Base-by-base conservation (phyloP, 2,888 invertebrate species). In the Zele albiditarsus region DNA sequence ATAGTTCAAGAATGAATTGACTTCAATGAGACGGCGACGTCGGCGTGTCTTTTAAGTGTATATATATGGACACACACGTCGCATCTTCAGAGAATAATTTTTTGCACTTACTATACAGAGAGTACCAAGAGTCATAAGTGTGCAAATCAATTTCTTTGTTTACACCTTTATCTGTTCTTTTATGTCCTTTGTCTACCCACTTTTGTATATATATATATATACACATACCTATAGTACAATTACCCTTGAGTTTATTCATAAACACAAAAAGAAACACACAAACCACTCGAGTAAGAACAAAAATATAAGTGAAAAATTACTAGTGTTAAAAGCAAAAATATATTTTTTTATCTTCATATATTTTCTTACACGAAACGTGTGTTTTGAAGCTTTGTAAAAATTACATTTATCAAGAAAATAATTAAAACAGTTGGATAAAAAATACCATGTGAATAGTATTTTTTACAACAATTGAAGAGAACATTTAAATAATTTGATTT, bases 31-130 rank as follows among this genome's bases (percentile, higher is more conserved):
- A 38, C 20, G 6, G 20, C 8, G 53, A 2, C 8, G 53, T 53
- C 53, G 53, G 53, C n/a, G 20, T 5, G n/a, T 53, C 53, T 53
- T 53, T 53, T 53, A 8, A 53, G 20, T 53, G 20, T 53, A 53
- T 53, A 53, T 53, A 53, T 53, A 53, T 53, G 53, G 53, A 53
- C 53, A 53, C 53, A 53, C 53, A 53, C 53, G 53, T 53, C 20
- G 53, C 20, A 53, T 20, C 53, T 53, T 53, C 20, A 53, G 8
- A 20, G 20, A 53, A 53, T 8, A 23, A 53, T 53, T 53, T 53
- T 53, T 53, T 53, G 53, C 53, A 20, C 20, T 53, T 20, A 8
- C 20, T 20, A 20, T 53, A 53, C 53, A 4, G 2, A 53, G 53
- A 53, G 53, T 53, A 20, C 53, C 6, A 6, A 53, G 20, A 20